phyloP scores from a whole-genome alignment of 1,140 invertebrate genomes.

The silkworm (Bombyx mori) region ASM3026992v2 NC_085124.1:8320001-8320500 shows the following conservation, averaged over 20 bases:
- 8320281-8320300: slow-evolving; percentile 16
- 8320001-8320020: too few relatives aligned
- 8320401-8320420: slow-evolving; percentile 50
- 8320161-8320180: slow-evolving; percentile 19
- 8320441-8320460: slow-evolving; percentile 54
- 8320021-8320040: too few relatives aligned
- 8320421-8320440: slow-evolving; percentile 64
- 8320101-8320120: slow-evolving; percentile 24
- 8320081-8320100: slow-evolving; percentile 32
- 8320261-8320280: slow-evolving; percentile 17
- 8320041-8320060: too few relatives aligned
- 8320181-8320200: slow-evolving; percentile 45
- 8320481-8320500: slow-evolving; percentile 42
- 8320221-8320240: slow-evolving; percentile 32
- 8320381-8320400: slow-evolving; percentile 25
- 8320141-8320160: slow-evolving; percentile 38
- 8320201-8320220: slow-evolving; percentile 24
- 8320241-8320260: slow-evolving; percentile 42
- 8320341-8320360: slow-evolving; percentile 21
- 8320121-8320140: slow-evolving; percentile 44
- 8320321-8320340: slow-evolving; percentile 30
- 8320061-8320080: too few relatives aligned
- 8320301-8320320: slow-evolving; percentile 29
- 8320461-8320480: slow-evolving; percentile 63
- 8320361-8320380: slow-evolving; percentile 11